Evolutionary conservation across 2,888 invertebrate genomes (phyloP).

Genomic region (Notodonta ziczac): DNA sequence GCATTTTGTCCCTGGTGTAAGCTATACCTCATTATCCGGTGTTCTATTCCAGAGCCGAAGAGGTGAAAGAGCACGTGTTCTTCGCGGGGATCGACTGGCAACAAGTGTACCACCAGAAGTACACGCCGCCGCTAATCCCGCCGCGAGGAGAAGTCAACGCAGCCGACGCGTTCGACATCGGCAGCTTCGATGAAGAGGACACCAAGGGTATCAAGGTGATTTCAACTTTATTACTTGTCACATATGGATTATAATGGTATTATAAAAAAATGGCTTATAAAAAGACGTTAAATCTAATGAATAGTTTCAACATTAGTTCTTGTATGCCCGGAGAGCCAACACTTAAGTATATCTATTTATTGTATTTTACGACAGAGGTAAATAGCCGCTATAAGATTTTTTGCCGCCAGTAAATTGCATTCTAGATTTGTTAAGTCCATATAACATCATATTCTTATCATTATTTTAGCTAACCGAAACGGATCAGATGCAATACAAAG

Average conservation of each 20-base stretch:
- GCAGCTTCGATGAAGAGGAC: constrained; percentile 99
- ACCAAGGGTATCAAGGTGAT: constrained; percentile 98
- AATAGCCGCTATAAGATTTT: background rate
- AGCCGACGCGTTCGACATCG: constrained; percentile 99
- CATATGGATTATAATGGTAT: background rate
- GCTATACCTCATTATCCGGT: background rate
- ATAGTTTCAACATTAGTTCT: too few relatives aligned
- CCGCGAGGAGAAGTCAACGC: constrained; percentile 99
- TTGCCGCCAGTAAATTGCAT: background rate
- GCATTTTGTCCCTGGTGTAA: too few relatives aligned
- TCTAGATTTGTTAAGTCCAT: background rate
- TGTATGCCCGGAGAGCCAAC: too few relatives aligned
- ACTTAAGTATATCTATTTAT: too few relatives aligned
- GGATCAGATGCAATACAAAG: constrained; percentile 99
- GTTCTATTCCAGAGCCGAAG: constrained; percentile 90
- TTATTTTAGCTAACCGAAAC: constrained; percentile 92
- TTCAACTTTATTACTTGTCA: background rate
- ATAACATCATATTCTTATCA: background rate
- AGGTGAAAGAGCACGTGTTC: constrained; percentile 98
- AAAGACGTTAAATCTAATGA: too few relatives aligned
- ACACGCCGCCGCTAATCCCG: constrained; percentile 98
- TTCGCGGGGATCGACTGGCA: constrained; percentile 99
- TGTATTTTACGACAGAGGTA: too few relatives aligned
- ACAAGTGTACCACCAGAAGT: constrained; percentile 99
- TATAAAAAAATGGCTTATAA: too few relatives aligned